Evolutionary conservation across 1,140 invertebrate species (phyloP).

Genomic region (Mesaphorura yosii): DNA sequence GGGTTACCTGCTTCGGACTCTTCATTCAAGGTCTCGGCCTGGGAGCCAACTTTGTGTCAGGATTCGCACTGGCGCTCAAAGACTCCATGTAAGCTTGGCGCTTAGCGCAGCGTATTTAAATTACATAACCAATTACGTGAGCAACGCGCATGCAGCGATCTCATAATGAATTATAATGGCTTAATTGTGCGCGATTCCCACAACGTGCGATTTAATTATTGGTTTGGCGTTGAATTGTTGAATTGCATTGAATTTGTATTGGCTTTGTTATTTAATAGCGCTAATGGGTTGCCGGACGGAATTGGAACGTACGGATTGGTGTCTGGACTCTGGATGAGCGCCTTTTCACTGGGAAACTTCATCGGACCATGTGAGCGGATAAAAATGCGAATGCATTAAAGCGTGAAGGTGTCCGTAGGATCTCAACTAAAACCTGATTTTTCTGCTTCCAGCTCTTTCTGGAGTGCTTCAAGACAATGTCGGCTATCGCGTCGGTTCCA

Average conservation of each 20-base stretch:
- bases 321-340: conserved; percentile 72
- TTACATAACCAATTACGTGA: no score
- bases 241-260: conserved; percentile 12
- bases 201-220: no score
- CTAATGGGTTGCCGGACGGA: conserved; percentile 61
- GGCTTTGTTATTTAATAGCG: conserved; percentile 57
- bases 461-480: conserved; percentile 61
- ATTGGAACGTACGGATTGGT: conserved; percentile 71
- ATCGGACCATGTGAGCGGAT: conserved; percentile 42
- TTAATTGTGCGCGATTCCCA: no score
- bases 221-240: no score
- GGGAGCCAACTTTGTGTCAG: conserved; percentile 65
- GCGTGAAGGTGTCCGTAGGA: no score
- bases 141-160: no score
- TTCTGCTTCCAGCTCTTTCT: conserved; percentile 38
- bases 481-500: conserved; percentile 48
- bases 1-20: conserved; percentile 54
- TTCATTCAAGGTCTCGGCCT: conserved; percentile 66
- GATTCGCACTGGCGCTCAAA: conserved; percentile 64
- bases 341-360: conserved; percentile 67
- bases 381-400: no score
- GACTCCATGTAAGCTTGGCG: conserved; percentile 51
- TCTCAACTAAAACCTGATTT: no score
- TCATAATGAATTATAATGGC: no score
- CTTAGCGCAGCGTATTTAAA: no score